Base-by-base conservation (phyloP, 2,113 vertebrate genomes). In the Pomatostomus ruficeps region DNA sequence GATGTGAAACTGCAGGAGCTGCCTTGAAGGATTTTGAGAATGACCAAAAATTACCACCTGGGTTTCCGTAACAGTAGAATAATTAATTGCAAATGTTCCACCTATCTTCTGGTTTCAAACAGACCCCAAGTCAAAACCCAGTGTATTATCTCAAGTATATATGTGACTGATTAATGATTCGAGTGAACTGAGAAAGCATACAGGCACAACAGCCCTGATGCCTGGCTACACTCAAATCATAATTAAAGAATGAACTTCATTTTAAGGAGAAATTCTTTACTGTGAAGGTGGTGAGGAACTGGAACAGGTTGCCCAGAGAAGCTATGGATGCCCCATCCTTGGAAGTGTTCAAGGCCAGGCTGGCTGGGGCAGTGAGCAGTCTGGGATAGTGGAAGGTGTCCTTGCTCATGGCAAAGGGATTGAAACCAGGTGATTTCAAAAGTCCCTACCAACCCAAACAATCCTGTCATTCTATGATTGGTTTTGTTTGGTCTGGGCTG, bases 391-490 rank as follows among this genome's bases (percentile, higher is more conserved):
- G 46, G 14, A 61, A 54, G 9, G 6, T 18, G 29, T 40, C 18
- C 16, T 11, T 59, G 24, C 16, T n/a, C 8, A 26, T 14, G 13
- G 21, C 24, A 61, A 3, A 7, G 9, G 4, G 2, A 5, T 15
- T 35, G 10, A n/a, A 48, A 15, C 5, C 15, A 35, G 21, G 6
- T 61, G 25, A 31, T 48, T 8, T 31, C 25, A 26, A 35, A 26
- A 7, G 2, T 24, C 17, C 14, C 8, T 35, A 54, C 40, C 24
- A 61, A 54, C 17, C 6, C 11, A 54, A 67, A 52, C 0, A 0
- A 38, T 46, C 54, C 54, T 68, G 17, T 40, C 25, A 19, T 31
- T 23, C 40, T 54, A 3, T 31, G 7, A 33, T 19, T 71, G 0
- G 1, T 24, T 68, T 80, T 68, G 5, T 33, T 61, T 29, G 7